These are phyloP conservation scores for Platysteira castanea DNA, from an alignment of 2,113 vertebrate species.

Conservation along the genomic window DNA sequence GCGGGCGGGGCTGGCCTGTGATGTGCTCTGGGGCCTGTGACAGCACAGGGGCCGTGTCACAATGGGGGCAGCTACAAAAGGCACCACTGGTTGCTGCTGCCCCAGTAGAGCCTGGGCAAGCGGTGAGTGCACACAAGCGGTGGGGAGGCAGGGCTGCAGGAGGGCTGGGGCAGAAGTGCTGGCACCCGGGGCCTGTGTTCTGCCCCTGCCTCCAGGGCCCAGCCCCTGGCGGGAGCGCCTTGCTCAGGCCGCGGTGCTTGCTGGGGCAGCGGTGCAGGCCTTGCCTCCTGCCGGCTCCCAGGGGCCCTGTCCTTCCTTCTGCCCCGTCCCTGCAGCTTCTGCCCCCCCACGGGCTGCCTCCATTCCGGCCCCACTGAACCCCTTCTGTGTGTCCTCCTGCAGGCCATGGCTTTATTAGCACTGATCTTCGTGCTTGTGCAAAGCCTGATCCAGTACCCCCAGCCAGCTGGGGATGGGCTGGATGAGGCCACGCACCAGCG, in stretches of 20 bases:
- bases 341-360: neutral
- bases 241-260: neutral
- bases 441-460: neutral
- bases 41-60: neutral
- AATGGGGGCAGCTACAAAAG: neutral
- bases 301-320: neutral
- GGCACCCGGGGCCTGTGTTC: neutral
- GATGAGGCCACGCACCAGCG: neutral
- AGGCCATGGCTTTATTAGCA: neutral
- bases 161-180: too few species aligned
- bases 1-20: neutral
- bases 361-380: neutral
- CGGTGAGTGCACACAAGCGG: neutral
- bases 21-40: neutral
- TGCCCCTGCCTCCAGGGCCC: neutral
- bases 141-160: neutral
- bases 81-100: fast-evolving
- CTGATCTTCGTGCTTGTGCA: neutral
- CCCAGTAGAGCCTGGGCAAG: neutral
- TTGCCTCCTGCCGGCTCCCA: neutral
- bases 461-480: neutral
- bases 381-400: neutral
- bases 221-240: neutral
- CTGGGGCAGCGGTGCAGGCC: neutral
- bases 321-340: neutral